These are phyloP conservation scores for Sphyrna mokarran DNA, from an alignment of 2,113 vertebrate species.

Conservation along the genomic window DNA sequence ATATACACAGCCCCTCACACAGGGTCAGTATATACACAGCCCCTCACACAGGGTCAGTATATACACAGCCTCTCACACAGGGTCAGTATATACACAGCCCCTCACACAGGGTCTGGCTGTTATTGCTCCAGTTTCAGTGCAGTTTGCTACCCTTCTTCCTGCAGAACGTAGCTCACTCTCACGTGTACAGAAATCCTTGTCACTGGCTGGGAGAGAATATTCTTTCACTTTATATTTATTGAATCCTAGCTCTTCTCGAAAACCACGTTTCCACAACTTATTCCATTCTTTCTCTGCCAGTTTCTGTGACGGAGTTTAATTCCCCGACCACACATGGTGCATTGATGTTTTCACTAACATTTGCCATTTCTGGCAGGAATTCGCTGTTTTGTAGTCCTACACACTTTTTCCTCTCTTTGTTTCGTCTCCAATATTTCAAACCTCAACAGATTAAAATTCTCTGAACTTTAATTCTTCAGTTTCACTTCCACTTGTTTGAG, in stretches of 20 bases:
- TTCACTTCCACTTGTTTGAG: background rate
- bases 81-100: no score
- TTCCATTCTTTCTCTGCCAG: background rate
- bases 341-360: background rate
- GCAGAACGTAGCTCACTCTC: background rate
- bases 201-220: no score
- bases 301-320: background rate
- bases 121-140: background rate
- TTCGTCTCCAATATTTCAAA: background rate
- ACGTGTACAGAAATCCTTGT: no score
- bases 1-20: no score
- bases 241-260: background rate
- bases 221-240: background rate
- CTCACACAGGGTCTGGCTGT: background rate
- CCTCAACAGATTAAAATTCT: background rate
- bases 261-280: background rate
- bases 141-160: background rate
- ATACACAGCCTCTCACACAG: no score
- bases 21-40: no score
- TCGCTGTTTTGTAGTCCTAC: background rate
- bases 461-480: background rate
- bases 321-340: background rate
- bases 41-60: no score
- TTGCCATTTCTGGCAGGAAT: background rate
- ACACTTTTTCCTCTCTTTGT: background rate